A percentile compares a stretch with the other conserved stretches of the same genome.
Evolutionary conservation across 2,113 vertebrate genomes (phyloP).

Genomic region (Ailurus styani): DNA sequence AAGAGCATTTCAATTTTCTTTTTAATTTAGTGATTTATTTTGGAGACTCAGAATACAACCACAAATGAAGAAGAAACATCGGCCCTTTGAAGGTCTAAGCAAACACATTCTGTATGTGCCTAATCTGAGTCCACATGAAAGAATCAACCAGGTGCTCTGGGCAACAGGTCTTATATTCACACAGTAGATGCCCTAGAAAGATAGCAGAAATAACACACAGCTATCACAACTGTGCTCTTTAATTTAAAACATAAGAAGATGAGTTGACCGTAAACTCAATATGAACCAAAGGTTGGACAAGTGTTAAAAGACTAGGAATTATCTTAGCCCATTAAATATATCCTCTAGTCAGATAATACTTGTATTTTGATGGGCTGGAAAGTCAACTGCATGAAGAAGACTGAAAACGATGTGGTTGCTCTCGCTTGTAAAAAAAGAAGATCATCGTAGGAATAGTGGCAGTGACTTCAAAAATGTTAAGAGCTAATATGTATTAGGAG

Average conservation of each 20-base stretch:
- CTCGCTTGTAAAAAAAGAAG: not conserved
- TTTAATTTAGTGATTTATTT: conserved; percentile 31
- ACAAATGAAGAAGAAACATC: not conserved
- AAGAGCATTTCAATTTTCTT: not conserved
- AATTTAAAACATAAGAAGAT: not conserved
- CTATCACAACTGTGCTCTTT: not conserved
- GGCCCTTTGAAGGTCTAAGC: not conserved
- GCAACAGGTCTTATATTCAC: not conserved
- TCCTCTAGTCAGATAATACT: not conserved
- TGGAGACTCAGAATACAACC: not conserved
- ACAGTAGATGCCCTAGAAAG: not conserved
- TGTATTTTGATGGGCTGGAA: not conserved
- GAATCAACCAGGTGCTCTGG: not conserved
- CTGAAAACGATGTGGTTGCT: not conserved
- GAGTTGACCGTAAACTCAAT: not conserved
- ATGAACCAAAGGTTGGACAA: not conserved
- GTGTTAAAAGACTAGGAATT: not conserved
- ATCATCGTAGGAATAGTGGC: not conserved
- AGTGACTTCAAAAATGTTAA: not conserved
- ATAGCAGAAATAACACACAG: not conserved
- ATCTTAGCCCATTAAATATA: not conserved
- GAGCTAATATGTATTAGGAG: not conserved
- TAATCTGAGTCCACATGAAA: not conserved
- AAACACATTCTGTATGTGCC: not conserved
- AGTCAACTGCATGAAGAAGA: not conserved